Evolutionary conservation across 2,113 vertebrate species (phyloP).

Genomic region (Amblyornis subalaris): DNA sequence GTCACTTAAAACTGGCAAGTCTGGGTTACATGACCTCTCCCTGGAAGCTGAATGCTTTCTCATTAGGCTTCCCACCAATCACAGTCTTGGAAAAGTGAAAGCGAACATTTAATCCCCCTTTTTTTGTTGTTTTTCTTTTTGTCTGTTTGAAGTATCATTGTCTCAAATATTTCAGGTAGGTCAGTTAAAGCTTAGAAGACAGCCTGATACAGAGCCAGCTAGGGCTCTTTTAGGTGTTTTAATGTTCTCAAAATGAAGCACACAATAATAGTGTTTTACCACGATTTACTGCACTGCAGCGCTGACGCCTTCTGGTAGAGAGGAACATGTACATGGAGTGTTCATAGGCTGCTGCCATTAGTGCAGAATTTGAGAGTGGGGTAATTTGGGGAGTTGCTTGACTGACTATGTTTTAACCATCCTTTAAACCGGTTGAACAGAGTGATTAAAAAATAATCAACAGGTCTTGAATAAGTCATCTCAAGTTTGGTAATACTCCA

Average conservation of each 20-base stretch:
- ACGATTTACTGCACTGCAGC: background rate
- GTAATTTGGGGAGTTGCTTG: background rate
- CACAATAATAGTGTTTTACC: background rate
- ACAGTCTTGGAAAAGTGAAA: background rate
- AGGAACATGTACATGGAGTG: fast-evolving
- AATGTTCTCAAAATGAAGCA: background rate
- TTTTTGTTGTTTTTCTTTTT: background rate
- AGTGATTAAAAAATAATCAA: background rate
- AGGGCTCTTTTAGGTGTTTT: background rate
- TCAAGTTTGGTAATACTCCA: background rate
- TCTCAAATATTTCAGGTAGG: background rate
- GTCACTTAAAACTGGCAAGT: background rate
- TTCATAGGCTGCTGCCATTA: background rate
- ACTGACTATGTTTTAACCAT: background rate
- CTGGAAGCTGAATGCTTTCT: background rate
- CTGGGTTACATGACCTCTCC: background rate
- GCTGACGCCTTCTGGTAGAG: background rate
- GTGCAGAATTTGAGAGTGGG: background rate
- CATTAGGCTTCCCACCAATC: background rate
- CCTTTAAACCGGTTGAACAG: background rate
- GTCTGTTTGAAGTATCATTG: background rate
- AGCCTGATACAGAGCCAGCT: background rate
- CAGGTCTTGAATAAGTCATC: background rate
- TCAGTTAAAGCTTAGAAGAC: background rate
- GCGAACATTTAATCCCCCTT: background rate